Conservation (phyloP, 2,113 vertebrate genomes). For the Pomatostomus ruficeps region DNA sequence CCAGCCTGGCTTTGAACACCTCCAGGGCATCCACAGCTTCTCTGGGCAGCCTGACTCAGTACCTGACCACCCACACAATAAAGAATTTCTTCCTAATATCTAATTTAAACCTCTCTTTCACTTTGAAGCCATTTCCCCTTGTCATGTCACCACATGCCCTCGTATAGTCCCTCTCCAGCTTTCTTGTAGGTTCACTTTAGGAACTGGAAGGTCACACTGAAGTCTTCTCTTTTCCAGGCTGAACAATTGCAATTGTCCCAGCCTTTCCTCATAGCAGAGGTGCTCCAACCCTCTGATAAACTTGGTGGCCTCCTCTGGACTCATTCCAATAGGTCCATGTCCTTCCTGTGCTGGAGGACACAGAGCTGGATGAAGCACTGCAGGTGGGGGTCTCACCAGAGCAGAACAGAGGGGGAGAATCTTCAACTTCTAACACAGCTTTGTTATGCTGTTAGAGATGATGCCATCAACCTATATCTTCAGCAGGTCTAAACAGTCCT, state of each 20-base stretch:
- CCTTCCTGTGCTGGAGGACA: not conserved
- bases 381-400: not conserved
- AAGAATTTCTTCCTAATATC: not conserved
- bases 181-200: not conserved
- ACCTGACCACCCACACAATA: not conserved
- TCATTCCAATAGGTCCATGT: not conserved
- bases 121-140: not conserved
- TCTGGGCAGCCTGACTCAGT: not conserved
- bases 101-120: not conserved
- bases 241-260: not conserved
- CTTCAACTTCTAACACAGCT: not conserved
- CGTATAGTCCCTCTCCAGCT: not conserved
- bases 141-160: not conserved
- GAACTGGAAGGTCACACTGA: not conserved
- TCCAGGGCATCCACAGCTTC: not conserved
- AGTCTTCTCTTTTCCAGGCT: not conserved
- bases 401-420: not conserved
- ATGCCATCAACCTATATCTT: not conserved
- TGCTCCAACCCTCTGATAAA: not conserved
- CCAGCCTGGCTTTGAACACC: not conserved
- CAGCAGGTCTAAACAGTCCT: not conserved
- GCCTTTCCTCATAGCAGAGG: not conserved
- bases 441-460: not conserved
- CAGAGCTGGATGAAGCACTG: not conserved
- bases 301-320: not conserved